A percentile compares a stretch with the other conserved stretches of the same genome.
phyloP scores from a whole-genome alignment of 1,140 invertebrate species.

The Leptinotarsa defecta region DNA sequence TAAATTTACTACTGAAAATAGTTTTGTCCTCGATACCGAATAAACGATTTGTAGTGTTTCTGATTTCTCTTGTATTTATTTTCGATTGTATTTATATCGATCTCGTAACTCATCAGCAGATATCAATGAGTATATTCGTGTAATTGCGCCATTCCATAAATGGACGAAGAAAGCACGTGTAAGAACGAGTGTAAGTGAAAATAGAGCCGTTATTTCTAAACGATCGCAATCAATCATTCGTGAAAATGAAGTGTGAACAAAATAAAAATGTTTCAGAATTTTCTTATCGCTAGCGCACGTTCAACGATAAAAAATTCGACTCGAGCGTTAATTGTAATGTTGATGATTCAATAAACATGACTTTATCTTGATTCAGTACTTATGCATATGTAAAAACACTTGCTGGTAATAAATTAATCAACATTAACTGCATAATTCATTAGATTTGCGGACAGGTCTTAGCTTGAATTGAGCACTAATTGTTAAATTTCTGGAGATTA shows the following conservation, averaged over 20 bases:
- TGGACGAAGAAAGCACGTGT: not conserved
- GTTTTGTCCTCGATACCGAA: too few species aligned
- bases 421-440: not conserved
- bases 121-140: not conserved
- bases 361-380: constrained; percentile 1
- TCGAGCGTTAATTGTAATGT: constrained; percentile 1
- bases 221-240: not conserved
- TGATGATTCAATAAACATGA: not conserved
- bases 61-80: too few species aligned
- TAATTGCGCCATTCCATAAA: constrained; percentile 4
- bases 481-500: too few species aligned
- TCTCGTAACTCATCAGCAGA: not conserved
- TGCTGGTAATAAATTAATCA: constrained; percentile 1
- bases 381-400: constrained; percentile 8
- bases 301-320: not conserved
- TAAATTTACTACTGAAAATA: too few species aligned
- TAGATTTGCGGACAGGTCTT: not conserved
- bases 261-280: not conserved
- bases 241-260: not conserved
- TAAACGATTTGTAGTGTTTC: too few species aligned
- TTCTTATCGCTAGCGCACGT: not conserved
- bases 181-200: not conserved
- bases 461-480: too few species aligned
- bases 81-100: too few species aligned
- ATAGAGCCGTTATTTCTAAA: not conserved